phyloP scores from a whole-genome alignment of 2,888 invertebrate species.

The Magallana nippona region DNA sequence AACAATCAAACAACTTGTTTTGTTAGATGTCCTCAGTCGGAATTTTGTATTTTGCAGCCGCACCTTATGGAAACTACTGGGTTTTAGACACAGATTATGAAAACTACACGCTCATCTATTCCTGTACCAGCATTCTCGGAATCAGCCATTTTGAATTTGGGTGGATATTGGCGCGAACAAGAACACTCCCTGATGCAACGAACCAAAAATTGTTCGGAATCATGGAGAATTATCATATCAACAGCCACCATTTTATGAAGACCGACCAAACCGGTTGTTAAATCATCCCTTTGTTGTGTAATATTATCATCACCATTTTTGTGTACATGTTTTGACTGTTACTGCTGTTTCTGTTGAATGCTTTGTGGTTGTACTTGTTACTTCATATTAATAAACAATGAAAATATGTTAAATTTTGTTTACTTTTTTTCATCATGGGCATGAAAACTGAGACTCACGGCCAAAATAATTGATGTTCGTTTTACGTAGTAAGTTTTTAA shows the following conservation, averaged over 20 bases:
- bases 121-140: slow-evolving; percentile 60
- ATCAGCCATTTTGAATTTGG: slow-evolving; percentile 66
- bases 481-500: too few relatives aligned
- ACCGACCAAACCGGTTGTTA: slow-evolving; percentile 57
- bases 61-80: slow-evolving; percentile 66
- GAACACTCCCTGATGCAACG: slow-evolving; percentile 53
- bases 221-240: slow-evolving; percentile 54
- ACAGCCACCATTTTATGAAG: slow-evolving; percentile 54
- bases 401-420: too few relatives aligned
- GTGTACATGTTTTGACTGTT: too few relatives aligned
- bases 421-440: too few relatives aligned
- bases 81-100: slow-evolving; percentile 68
- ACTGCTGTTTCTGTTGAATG: too few relatives aligned
- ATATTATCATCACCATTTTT: neutral
- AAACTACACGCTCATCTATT: slow-evolving; percentile 64
- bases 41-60: slow-evolving; percentile 50
- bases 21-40: neutral
- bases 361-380: too few relatives aligned
- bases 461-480: too few relatives aligned
- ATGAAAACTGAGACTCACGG: too few relatives aligned
- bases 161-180: slow-evolving; percentile 64
- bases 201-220: slow-evolving; percentile 56
- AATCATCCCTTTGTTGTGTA: neutral
- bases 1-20: too few relatives aligned
- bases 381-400: too few relatives aligned